A percentile compares a stretch with the other conserved stretches of the same genome.
phyloP scores from a whole-genome alignment of 1,140 invertebrate genomes.

The Drosophila prosaltans region DNA sequence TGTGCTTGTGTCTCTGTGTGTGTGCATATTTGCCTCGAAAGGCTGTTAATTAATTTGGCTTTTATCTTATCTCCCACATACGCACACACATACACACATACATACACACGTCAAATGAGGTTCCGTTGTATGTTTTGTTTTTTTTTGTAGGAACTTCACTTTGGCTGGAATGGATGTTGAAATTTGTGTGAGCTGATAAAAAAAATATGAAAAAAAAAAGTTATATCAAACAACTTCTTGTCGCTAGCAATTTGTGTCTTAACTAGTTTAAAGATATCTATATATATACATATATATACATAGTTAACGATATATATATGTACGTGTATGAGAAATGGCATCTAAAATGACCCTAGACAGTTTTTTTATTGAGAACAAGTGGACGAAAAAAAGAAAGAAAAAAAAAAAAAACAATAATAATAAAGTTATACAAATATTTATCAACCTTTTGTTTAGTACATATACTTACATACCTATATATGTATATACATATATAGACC shows the following conservation, averaged over 20 bases:
- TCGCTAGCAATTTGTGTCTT: slow-evolving; percentile 29
- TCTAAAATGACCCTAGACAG: not conserved
- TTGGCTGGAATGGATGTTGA: slow-evolving; percentile 33
- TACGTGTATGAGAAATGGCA: slow-evolving; percentile 5
- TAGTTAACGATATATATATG: slow-evolving; percentile 49
- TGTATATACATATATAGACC: slow-evolving; percentile 7
- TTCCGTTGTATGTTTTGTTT: slow-evolving; percentile 44
- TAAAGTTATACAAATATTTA: slow-evolving; percentile 50
- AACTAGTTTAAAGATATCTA: slow-evolving; percentile 41
- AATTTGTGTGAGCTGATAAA: slow-evolving; percentile 43
- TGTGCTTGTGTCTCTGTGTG: slow-evolving; percentile 2
- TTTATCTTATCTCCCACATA: slow-evolving; percentile 64
- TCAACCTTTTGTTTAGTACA: slow-evolving; percentile 19
- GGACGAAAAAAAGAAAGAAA: slow-evolving; percentile 20
- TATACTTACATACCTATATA: slow-evolving; percentile 1
- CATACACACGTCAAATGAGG: slow-evolving; percentile 46
- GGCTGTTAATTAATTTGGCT: slow-evolving; percentile 73
- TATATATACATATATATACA: slow-evolving; percentile 38
- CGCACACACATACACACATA: not conserved
- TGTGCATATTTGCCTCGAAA: slow-evolving; percentile 32
- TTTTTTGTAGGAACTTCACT: slow-evolving; percentile 27
- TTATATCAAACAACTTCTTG: slow-evolving; percentile 12
- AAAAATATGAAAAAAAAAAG: not conserved
- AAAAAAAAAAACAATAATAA: slow-evolving; percentile 19
- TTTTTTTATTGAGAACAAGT: slow-evolving; percentile 1